Evolutionary conservation across 2,888 invertebrate species (phyloP).

Genomic region (Cylindroiulus punctatus): DNA sequence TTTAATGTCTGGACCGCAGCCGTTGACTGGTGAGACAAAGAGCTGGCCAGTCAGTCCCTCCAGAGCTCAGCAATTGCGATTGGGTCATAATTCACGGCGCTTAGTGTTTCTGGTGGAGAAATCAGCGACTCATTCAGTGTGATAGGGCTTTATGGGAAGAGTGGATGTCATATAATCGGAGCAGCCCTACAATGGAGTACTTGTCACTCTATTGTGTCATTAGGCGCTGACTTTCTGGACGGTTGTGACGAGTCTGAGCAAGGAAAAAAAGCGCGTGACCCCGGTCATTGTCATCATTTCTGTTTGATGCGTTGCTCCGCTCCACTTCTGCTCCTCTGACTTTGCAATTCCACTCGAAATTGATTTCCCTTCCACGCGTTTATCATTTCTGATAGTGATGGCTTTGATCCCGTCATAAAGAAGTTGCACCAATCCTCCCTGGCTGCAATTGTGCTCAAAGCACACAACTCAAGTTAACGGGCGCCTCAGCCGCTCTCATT

Average conservation of each 20-base stretch:
- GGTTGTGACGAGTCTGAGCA: constrained; percentile 4
- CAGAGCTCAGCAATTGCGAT: not conserved
- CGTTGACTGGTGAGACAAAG: not conserved
- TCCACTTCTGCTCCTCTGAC: constrained; percentile 48
- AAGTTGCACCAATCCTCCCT: constrained; percentile 46
- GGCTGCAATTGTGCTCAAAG: constrained; percentile 48
- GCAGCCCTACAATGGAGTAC: constrained; percentile 51
- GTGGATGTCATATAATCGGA: constrained; percentile 49
- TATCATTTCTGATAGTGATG: constrained; percentile 55
- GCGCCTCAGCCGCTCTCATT: constrained; percentile 31
- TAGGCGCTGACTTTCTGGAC: constrained; percentile 53
- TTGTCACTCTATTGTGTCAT: constrained; percentile 56
- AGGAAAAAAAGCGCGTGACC: constrained; percentile 16
- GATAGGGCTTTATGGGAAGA: constrained; percentile 51
- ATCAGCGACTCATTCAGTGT: constrained; percentile 50
- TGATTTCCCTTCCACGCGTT: constrained; percentile 54
- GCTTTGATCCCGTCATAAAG: constrained; percentile 54
- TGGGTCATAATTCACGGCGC: constrained; percentile 49
- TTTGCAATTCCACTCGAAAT: constrained; percentile 53
- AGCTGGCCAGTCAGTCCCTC: not conserved
- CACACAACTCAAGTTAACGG: constrained; percentile 42
- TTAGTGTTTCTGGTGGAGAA: constrained; percentile 51
- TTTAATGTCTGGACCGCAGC: constrained; percentile 21
- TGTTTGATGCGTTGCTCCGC: constrained; percentile 51
- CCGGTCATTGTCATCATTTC: constrained; percentile 51